Base-by-base conservation (phyloP, 2,888 invertebrate species). In the Gortyna flavago region DNA sequence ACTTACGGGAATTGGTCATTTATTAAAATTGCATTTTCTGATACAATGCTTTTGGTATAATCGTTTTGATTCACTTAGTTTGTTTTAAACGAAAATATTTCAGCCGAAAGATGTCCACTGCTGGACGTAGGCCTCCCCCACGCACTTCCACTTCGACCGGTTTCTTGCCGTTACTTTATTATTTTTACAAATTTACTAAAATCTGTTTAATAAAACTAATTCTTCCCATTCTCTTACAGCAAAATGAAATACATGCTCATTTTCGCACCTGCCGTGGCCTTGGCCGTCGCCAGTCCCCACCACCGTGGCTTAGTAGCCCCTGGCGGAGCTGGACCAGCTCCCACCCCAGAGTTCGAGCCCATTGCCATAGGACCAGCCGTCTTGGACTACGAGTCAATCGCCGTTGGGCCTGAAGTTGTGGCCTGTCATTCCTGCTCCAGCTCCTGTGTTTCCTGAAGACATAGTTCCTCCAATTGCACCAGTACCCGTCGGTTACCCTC, bases 181-280 rank as follows among this genome's bases (percentile, higher is more conserved):
- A n/a, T 59, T 7, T 38, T 4, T 38, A 4, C 21, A 38, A 18
- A 38, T 38, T 11, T n/a, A 11, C n/a, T 18, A 18, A 18, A 35
- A 54, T 54, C 5, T 18, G 8, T 32, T 68, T n/a, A 32, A 18
- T 3, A 32, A 69, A 71, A n/a, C 35, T 25, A 64, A 76, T 68
- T 16, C 0, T 13, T 8, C 7, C 1, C 1, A 38, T 71, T 79
- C 1, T 65, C 0, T 76, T 80, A 7, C 83, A 89, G 90, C 81
- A 67, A 88, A 65, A 92, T 92, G 92, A 90, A 91, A 73, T 89
- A 85, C 79, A 86, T 92, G 86, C 80, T 92, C 75, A 87, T 92
- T 70, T 88, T 90, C 69, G 91, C 92, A 72, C 85, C 90, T 71
- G 77, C 89, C 74, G 83, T 92, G 84, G 89, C 90, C 54, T 81